phyloP scores from a whole-genome alignment of 2,113 vertebrate genomes.

The Cromileptes altivelis region DNA sequence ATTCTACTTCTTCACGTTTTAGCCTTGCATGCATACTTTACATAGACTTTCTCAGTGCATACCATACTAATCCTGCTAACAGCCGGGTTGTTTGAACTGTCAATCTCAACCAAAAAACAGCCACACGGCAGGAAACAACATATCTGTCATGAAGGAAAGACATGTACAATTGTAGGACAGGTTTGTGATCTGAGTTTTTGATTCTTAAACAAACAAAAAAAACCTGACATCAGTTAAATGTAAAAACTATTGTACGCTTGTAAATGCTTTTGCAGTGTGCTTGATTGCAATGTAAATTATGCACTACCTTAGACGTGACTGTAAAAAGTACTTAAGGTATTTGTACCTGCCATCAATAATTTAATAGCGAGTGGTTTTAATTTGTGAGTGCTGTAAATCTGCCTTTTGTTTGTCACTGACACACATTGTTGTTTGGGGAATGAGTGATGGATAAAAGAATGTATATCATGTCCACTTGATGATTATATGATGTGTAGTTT shows the following conservation, averaged over 20 bases:
- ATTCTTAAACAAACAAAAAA: neutral
- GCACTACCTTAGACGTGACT: neutral
- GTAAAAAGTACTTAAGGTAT: constrained; percentile 18
- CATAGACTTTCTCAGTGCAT: neutral
- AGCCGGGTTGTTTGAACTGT: neutral
- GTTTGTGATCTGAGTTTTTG: neutral
- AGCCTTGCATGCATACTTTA: constrained; percentile 2
- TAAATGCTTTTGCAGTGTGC: constrained; percentile 7
- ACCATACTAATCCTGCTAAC: neutral
- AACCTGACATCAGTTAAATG: neutral
- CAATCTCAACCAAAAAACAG: neutral
- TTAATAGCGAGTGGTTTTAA: neutral
- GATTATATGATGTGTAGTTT: neutral
- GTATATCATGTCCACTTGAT: neutral
- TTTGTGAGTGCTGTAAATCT: neutral
- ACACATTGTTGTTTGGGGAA: neutral
- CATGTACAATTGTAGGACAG: neutral
- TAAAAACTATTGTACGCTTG: neutral
- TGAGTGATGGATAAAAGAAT: neutral
- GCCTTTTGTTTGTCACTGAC: constrained; percentile 15
- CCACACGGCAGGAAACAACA: neutral
- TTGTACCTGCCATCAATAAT: neutral
- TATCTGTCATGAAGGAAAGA: neutral
- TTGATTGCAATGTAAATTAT: constrained; percentile 1
- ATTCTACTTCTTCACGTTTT: neutral